phyloP scores from a whole-genome alignment of 2,797 vertebrate genomes.

The Sardinella longiceps region DNA sequence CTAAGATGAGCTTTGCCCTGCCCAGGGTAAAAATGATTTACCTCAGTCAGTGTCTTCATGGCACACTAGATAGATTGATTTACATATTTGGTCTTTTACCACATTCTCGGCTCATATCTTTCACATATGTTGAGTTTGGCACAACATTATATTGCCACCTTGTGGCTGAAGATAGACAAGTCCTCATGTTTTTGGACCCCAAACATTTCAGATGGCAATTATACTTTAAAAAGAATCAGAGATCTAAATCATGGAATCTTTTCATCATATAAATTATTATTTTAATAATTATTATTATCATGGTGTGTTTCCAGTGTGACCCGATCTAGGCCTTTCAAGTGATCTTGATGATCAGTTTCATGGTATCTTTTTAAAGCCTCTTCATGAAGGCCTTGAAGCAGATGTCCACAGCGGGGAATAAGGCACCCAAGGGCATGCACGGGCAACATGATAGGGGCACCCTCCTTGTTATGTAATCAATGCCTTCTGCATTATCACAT shows the following conservation, averaged over 20 bases:
- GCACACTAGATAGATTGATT: background rate
- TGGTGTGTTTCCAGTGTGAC: background rate
- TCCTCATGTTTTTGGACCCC: too few relatives aligned
- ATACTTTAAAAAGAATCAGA: background rate
- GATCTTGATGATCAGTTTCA: background rate
- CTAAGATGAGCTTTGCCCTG: background rate
- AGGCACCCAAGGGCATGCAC: slow-evolving; percentile 5
- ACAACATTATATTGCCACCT: slow-evolving; percentile 7
- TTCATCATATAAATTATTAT: background rate
- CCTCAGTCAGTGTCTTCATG: background rate
- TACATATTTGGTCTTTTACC: background rate
- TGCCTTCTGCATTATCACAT: background rate
- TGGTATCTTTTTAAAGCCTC: background rate
- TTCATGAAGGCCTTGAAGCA: background rate
- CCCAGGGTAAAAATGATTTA: background rate
- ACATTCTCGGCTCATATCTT: background rate
- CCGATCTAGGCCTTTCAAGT: background rate
- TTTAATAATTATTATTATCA: too few relatives aligned
- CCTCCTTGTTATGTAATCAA: background rate
- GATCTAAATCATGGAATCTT: background rate
- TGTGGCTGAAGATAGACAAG: background rate
- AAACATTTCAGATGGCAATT: background rate
- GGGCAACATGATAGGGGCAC: background rate
- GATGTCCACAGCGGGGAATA: background rate
- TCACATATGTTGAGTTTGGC: background rate